Conservation (phyloP, 2,113 vertebrate species). For the Alligator mississippiensis region DNA sequence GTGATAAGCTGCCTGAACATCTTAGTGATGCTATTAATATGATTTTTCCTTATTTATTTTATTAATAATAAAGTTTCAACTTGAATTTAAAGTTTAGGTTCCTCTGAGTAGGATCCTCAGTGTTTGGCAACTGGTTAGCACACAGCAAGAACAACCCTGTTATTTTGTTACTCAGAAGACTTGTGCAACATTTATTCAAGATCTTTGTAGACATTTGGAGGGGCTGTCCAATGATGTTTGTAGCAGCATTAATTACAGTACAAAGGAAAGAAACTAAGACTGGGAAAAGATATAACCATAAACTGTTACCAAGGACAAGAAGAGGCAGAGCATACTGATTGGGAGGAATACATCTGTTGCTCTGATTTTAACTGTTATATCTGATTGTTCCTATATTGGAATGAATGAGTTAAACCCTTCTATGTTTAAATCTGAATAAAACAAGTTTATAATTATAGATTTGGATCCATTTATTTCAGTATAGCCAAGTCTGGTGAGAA, state of each 20-base stretch:
- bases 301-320: too few species aligned
- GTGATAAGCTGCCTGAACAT: neutral
- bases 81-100: neutral
- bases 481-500: too few species aligned
- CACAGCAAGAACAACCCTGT: neutral
- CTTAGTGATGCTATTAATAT: neutral
- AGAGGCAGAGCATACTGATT: too few species aligned
- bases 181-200: neutral
- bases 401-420: too few species aligned
- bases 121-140: neutral
- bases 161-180: neutral
- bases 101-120: neutral
- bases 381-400: too few species aligned
- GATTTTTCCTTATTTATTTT: neutral
- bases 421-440: too few species aligned
- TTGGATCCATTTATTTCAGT: too few species aligned
- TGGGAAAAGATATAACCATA: too few species aligned
- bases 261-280: too few species aligned
- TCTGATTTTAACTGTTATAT: too few species aligned
- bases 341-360: too few species aligned
- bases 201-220: neutral
- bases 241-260: neutral
- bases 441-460: too few species aligned
- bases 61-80: neutral
- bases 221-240: neutral